Percentiles rank a stretch among this genome's conserved stretches.
These are phyloP conservation scores for Steromphala cineraria DNA, from an alignment of 2,888 invertebrate species.

Conservation along the genomic window DNA sequence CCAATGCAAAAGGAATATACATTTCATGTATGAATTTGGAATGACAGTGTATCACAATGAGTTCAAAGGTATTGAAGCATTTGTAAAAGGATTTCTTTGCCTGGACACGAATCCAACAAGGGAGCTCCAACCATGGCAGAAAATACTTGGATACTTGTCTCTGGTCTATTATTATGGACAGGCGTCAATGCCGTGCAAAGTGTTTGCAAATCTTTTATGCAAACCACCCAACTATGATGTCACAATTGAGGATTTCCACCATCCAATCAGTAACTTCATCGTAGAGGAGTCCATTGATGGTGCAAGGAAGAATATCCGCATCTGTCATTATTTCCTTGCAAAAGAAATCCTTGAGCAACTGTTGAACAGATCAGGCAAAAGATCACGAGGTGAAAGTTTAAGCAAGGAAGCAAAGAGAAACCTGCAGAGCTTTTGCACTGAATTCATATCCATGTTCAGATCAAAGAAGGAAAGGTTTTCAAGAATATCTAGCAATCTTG, in stretches of 20 bases:
- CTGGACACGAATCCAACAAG: slow-evolving; percentile 22
- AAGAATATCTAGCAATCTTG: slow-evolving; percentile 26
- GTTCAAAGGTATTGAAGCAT: slow-evolving; percentile 43
- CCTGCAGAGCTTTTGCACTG: slow-evolving; percentile 35
- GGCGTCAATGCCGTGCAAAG: slow-evolving; percentile 41
- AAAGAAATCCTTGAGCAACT: slow-evolving; percentile 43
- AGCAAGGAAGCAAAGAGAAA: slow-evolving; percentile 36
- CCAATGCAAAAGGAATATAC: not conserved
- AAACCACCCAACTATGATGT: slow-evolving; percentile 32
- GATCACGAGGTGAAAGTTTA: slow-evolving; percentile 13
- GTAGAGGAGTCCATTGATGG: slow-evolving; percentile 34
- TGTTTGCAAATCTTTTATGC: slow-evolving; percentile 36
- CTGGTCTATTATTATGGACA: slow-evolving; percentile 50
- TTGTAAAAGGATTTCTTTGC: slow-evolving; percentile 43
- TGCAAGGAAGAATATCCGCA: slow-evolving; percentile 34
- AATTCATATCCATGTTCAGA: slow-evolving; percentile 42
- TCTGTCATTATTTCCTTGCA: slow-evolving; percentile 46
- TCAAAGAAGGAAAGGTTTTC: slow-evolving; percentile 35
- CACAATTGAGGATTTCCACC: slow-evolving; percentile 38
- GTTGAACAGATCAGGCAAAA: not conserved
- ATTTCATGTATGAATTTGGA: slow-evolving; percentile 45
- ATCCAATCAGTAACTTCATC: slow-evolving; percentile 33
- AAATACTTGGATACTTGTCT: slow-evolving; percentile 37
- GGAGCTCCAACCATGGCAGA: slow-evolving; percentile 36
- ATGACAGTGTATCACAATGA: slow-evolving; percentile 42